These are phyloP conservation scores for Trichogramma evanescens DNA, from an alignment of 2,888 invertebrate genomes.

Conservation along the genomic window DNA sequence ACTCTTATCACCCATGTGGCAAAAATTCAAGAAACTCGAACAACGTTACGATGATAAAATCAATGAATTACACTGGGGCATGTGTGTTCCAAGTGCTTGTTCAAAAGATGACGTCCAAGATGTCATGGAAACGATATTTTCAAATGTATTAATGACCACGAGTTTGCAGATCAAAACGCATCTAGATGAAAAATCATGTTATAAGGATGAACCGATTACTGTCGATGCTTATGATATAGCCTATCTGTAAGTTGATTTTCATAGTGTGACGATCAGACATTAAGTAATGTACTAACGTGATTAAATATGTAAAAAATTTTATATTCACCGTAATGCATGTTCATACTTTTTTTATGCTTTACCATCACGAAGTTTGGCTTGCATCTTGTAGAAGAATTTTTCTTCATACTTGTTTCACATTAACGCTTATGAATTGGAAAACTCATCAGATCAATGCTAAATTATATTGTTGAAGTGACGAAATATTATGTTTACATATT, in stretches of 20 bases:
- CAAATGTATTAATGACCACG: conserved; percentile 28
- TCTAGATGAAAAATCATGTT: conserved; percentile 29
- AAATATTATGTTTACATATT: too few relatives aligned
- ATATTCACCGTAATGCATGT: too few relatives aligned
- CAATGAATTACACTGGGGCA: conserved; percentile 50
- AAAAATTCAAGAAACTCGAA: conserved; percentile 25
- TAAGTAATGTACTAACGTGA: too few relatives aligned
- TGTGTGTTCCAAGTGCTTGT: conserved; percentile 53
- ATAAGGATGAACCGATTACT: conserved; percentile 25
- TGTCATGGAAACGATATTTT: conserved; percentile 32
- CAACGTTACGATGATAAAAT: conserved; percentile 31
- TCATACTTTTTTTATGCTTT: too few relatives aligned
- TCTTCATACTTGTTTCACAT: too few relatives aligned
- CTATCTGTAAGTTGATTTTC: conserved; percentile 31
- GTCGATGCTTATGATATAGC: conserved; percentile 28
- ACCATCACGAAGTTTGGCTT: too few relatives aligned
- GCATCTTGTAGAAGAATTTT: too few relatives aligned
- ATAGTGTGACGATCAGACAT: too few relatives aligned
- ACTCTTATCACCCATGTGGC: conserved; percentile 28
- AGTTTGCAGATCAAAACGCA: conserved; percentile 27
- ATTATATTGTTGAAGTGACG: too few relatives aligned
- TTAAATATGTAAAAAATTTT: too few relatives aligned
- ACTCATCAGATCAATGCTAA: too few relatives aligned
- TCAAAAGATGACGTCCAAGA: conserved; percentile 36
- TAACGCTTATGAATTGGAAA: too few relatives aligned